Evolutionary conservation across 2,888 invertebrate genomes (phyloP).

Genomic region (Drosophila austrosaltans): DNA sequence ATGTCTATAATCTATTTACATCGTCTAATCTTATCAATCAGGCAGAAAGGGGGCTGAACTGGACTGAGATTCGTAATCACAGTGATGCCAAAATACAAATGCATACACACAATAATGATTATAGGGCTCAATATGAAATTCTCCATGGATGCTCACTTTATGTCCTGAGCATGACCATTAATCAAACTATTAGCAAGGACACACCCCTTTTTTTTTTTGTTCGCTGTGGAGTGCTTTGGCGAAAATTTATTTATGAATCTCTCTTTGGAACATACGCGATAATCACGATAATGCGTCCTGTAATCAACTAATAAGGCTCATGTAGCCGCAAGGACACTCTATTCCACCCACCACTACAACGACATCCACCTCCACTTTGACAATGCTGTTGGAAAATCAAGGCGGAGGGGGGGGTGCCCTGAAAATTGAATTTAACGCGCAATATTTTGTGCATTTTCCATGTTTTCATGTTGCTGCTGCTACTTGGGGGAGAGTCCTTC

Average conservation of each 20-base stretch:
- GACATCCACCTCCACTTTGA: no score
- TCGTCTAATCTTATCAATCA: constrained; percentile 71
- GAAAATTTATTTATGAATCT: constrained; percentile 67
- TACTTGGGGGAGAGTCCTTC: constrained; percentile 20
- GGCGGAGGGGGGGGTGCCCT: constrained; percentile 48
- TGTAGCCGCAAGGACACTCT: constrained; percentile 62
- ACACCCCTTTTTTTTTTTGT: constrained; percentile 70
- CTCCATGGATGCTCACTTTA: constrained; percentile 56
- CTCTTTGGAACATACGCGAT: constrained; percentile 77
- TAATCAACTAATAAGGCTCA: constrained; percentile 84
- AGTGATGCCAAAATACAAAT: constrained; percentile 13
- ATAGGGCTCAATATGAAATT: constrained; percentile 46
- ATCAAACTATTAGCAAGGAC: constrained; percentile 83
- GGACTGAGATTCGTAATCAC: constrained; percentile 45
- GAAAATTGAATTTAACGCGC: constrained; percentile 82
- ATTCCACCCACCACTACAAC: constrained; percentile 13
- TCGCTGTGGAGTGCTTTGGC: constrained; percentile 11
- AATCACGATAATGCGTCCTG: constrained; percentile 84
- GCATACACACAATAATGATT: constrained; percentile 46
- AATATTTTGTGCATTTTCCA: constrained; percentile 80
- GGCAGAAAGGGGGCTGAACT: constrained; percentile 20
- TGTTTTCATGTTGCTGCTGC: constrained; percentile 37
- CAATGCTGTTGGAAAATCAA: not conserved
- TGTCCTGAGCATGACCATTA: constrained; percentile 77
- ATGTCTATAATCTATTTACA: constrained; percentile 72